These are phyloP conservation scores for Tuta absoluta DNA, from an alignment of 2,888 invertebrate species.

Conservation along the genomic window DNA sequence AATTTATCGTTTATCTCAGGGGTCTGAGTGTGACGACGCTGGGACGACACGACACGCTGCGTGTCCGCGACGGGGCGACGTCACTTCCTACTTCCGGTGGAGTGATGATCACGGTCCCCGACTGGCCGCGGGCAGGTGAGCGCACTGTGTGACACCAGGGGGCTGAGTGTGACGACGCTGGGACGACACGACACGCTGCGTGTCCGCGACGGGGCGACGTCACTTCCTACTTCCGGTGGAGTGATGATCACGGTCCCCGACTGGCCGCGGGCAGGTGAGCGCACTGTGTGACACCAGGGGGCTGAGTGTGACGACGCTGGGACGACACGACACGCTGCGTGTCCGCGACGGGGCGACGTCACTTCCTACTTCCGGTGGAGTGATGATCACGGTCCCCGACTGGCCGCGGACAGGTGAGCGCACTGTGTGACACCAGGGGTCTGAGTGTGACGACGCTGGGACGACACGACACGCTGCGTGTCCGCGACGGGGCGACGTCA, in stretches of 20 bases:
- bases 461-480: constrained; percentile 63
- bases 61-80: constrained; percentile 65
- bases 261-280: constrained; percentile 77
- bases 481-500: constrained; percentile 68
- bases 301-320: constrained; percentile 71
- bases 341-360: constrained; percentile 69
- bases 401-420: constrained; percentile 78
- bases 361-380: constrained; percentile 77
- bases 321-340: constrained; percentile 65
- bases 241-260: constrained; percentile 85
- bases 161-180: constrained; percentile 72
- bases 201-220: constrained; percentile 66
- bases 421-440: constrained; percentile 68
- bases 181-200: constrained; percentile 67
- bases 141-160: too few relatives aligned
- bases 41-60: constrained; percentile 66
- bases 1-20: too few relatives aligned
- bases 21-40: constrained; percentile 74
- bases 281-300: too few relatives aligned
- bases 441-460: constrained; percentile 73
- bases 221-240: constrained; percentile 76
- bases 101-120: constrained; percentile 84
- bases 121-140: constrained; percentile 79
- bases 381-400: constrained; percentile 84
- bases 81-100: constrained; percentile 78